Percentiles rank a stretch among this genome's conserved stretches.
Conservation (phyloP, 2,888 invertebrate genomes). For the Drosophila histrio region DNA sequence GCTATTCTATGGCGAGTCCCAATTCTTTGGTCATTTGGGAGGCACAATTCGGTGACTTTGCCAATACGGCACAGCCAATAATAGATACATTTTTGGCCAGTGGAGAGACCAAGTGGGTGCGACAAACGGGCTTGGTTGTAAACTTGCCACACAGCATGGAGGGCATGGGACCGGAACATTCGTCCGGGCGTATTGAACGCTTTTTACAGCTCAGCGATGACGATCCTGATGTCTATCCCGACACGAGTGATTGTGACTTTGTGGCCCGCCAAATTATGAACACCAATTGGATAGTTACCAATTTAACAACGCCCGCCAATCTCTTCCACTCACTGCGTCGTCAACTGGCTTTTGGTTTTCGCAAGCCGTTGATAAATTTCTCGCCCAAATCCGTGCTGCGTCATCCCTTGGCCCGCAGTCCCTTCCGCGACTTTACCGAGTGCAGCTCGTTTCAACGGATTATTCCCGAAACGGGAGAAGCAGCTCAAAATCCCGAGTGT, state of each 20-base stretch:
- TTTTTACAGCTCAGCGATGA: slow-evolving; percentile 97
- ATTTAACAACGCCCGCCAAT: slow-evolving; percentile 97
- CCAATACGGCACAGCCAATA: slow-evolving; percentile 99
- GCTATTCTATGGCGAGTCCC: slow-evolving; percentile 98
- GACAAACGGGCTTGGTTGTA: slow-evolving; percentile 97
- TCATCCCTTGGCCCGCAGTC: slow-evolving; percentile 96
- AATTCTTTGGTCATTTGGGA: slow-evolving; percentile 98
- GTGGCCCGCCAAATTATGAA: slow-evolving; percentile 96
- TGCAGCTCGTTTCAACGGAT: slow-evolving; percentile 89
- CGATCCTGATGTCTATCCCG: slow-evolving; percentile 97
- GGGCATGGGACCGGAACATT: slow-evolving; percentile 95
- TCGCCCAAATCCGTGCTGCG: slow-evolving; percentile 98
- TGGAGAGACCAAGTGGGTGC: slow-evolving; percentile 98
- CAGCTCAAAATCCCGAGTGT: slow-evolving; percentile 85
- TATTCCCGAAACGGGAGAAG: slow-evolving; percentile 86
- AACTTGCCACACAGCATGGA: slow-evolving; percentile 98
- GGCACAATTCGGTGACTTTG: slow-evolving; percentile 99
- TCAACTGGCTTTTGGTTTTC: slow-evolving; percentile 97
- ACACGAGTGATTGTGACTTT: slow-evolving; percentile 91
- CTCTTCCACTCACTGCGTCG: slow-evolving; percentile 97
- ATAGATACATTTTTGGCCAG: slow-evolving; percentile 95
- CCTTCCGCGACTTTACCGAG: slow-evolving; percentile 95
- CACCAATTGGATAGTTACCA: slow-evolving; percentile 97
- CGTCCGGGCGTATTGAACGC: slow-evolving; percentile 88
- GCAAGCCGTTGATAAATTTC: slow-evolving; percentile 98